These are phyloP conservation scores for Cercopithecus mona DNA, from an alignment of 2,113 vertebrate species.

Conservation along the genomic window DNA sequence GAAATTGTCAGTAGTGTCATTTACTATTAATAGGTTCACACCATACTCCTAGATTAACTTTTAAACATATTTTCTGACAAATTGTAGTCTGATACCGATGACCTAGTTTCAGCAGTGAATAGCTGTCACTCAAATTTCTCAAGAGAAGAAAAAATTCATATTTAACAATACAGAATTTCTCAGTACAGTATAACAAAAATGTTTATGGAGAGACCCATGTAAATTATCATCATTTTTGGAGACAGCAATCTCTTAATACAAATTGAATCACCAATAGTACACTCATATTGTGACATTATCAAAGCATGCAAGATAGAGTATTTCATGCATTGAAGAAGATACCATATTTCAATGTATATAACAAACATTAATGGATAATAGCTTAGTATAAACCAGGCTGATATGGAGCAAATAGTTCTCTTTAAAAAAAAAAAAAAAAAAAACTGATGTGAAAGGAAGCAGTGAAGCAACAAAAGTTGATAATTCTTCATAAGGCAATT, in stretches of 20 bases:
- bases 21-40: background rate
- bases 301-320: background rate
- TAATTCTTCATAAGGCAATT: constrained; percentile 23
- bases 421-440: background rate
- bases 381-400: constrained; percentile 43
- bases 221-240: background rate
- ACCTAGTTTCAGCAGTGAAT: constrained; percentile 59
- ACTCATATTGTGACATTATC: background rate
- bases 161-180: constrained; percentile 32
- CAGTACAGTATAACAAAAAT: constrained; percentile 29
- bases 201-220: background rate
- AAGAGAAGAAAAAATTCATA: constrained; percentile 37
- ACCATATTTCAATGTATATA: background rate
- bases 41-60: background rate
- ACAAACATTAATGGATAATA: background rate
- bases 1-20: constrained; percentile 64
- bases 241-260: background rate
- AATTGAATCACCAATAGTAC: background rate
- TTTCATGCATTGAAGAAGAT: background rate
- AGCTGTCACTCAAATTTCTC: background rate
- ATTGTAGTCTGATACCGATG: constrained; percentile 18
- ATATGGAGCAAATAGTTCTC: background rate
- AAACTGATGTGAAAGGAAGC: constrained; percentile 25
- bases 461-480: background rate
- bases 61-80: constrained; percentile 55